Evolutionary conservation across 2,113 vertebrate species (phyloP), one percentile per base, ranked within the genome.

Genomic region (Jaculus jaculus): DNA sequence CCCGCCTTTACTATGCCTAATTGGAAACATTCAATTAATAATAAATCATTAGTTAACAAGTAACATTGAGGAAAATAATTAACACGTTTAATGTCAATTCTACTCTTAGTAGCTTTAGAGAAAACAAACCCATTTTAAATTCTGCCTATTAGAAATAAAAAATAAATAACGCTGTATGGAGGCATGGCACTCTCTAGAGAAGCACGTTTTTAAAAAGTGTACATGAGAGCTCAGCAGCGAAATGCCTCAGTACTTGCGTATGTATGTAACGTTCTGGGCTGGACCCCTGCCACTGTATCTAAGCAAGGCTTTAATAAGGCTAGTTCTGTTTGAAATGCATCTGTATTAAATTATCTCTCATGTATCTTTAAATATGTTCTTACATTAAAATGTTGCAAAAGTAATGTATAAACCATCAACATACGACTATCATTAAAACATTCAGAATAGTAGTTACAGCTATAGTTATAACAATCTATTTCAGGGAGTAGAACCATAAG

Each of bases 401-500:
- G 12, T 51, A 51, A 54, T 54, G 54, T 54, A 54, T 16, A 12
- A 54, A 16, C 54, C 94, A 97, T 95, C 81, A 96, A 96, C 77
- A 94, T 96, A 96, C 95, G 96, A 97, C 92, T 96, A 97, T 90
- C 18, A 2, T 63, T 97, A 93, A 95, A 86, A 95, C 71, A 97
- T 66, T 96, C 96, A 65, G 84, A 28, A 16, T 51, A 42, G 11
- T 51, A 86, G 10, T 26, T 61, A 39, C 73, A 54, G 21, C 26
- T 39, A 11, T 20, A 37, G 47, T 9, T n/a, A 71, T 16, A 72
- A 85, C 3, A 47, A 63, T 34, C 68, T 79, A 95, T 92, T 96
- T 75, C 82, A 72, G 96, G 98, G 97, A 98, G 98, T 97, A 98
- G 94, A 98, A 97, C 96, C 97, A 98, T 98, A 98, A 97, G 89